phyloP scores from a whole-genome alignment of 2,113 vertebrate species.

The Andinoacara biseriatus region DNA sequence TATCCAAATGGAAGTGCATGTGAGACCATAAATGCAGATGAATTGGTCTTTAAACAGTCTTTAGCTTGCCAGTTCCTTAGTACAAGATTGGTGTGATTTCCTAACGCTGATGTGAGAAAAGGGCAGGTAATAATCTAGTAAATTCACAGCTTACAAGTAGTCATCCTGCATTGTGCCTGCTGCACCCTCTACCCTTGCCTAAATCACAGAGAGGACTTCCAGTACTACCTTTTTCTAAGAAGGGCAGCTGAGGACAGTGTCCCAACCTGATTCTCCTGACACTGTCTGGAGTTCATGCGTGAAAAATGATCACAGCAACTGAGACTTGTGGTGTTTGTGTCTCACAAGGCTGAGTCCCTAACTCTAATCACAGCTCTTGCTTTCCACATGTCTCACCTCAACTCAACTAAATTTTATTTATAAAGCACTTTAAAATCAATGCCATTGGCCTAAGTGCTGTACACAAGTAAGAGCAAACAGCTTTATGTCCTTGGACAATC shows the following conservation, averaged over 20 bases:
- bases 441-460: too few relatives aligned
- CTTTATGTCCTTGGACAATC: neutral
- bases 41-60: neutral
- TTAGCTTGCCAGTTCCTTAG: neutral
- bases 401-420: too few relatives aligned
- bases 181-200: neutral
- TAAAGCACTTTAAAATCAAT: too few relatives aligned
- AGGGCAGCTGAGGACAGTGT: neutral
- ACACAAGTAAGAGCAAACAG: too few relatives aligned
- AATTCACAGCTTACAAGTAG: neutral
- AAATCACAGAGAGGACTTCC: neutral
- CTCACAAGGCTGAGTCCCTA: neutral
- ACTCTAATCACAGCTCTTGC: neutral
- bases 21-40: neutral
- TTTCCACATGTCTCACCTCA: neutral
- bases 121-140: rapidly evolving
- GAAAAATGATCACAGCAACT: slow-evolving; percentile 5
- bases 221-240: neutral
- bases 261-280: neutral
- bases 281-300: neutral
- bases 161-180: neutral
- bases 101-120: neutral
- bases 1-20: neutral
- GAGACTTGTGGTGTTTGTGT: neutral
- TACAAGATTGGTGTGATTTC: neutral